Base-by-base conservation (phyloP, 2,888 invertebrate species). In the Chrysolina americana region DNA sequence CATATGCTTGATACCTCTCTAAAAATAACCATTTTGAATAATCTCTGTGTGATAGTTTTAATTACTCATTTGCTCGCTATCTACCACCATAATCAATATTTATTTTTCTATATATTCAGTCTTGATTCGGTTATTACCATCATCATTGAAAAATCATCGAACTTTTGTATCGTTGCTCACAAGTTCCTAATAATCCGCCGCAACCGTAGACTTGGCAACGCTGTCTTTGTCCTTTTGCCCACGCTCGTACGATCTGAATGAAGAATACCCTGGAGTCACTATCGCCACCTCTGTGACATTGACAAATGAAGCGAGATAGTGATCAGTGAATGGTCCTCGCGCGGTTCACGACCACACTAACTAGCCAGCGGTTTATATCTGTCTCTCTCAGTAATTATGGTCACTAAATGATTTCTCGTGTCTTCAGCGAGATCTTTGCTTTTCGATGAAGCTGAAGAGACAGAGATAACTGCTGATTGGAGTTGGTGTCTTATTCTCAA, bases 261-360 rank as follows among this genome's bases (percentile, higher is more conserved):
- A 87, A 85, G 86, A 86, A 88, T 87, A 86, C 75, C 86, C 86
- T 79, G 80, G 77, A 79, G 79, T 81, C 86, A 86, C 88, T 88
- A 88, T 88, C 88, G 88, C 88, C 88, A 88, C 88, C 88, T 88
- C 82, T 84, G 48, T 91, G 93, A 93, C 93, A 92, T 91, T 93
- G 93, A 93, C 93, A 93, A 93, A 93, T 93, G 93, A 92, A 89
- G 88, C 89, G 89, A 92, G 93, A 93, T 93, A 92, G 91, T 91
- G 91, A 93, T 93, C 93, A 88, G 89, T 90, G 90, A 90, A 90
- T 92, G 90, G 89, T 89, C 90, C 83, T 82, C 80, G 76, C 78
- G 77, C 71, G 73, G 62, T 65, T 89, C 88, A 87, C 83, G 85
- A 87, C 87, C 85, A 68, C 28, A 65, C 71, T 74, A 76, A 74